A percentile compares a stretch with the other conserved stretches of the same genome.
phyloP scores from a whole-genome alignment of 2,888 invertebrate species.

The Brachyptera putata region DNA sequence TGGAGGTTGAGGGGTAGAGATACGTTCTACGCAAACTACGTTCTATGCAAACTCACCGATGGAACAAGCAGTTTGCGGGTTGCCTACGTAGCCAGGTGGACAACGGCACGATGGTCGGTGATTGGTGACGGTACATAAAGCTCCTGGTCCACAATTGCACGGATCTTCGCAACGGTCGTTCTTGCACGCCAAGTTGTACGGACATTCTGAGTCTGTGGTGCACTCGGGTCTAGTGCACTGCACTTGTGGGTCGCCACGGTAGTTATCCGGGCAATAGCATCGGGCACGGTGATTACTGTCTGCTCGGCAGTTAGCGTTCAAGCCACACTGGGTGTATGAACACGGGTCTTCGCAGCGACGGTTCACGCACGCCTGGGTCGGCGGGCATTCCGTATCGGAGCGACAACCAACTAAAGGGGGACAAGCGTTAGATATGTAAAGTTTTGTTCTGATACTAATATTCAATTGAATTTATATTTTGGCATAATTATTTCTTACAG shows the following conservation, averaged over 20 bases:
- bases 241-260: conserved; percentile 75
- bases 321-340: conserved; percentile 71
- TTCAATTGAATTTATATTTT: too few relatives aligned
- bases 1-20: too few relatives aligned
- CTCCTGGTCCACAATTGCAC: conserved; percentile 74
- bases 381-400: conserved; percentile 77
- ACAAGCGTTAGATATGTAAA: conserved; percentile 24
- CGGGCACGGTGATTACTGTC: conserved; percentile 72
- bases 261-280: conserved; percentile 71
- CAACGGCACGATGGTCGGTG: conserved; percentile 77
- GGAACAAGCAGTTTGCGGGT: conserved; percentile 65
- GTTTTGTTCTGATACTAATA: too few relatives aligned
- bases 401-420: conserved; percentile 70
- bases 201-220: conserved; percentile 68
- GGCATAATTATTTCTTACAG: too few relatives aligned
- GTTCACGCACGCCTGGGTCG: conserved; percentile 76
- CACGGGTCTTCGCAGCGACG: conserved; percentile 78
- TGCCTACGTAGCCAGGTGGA: conserved; percentile 75
- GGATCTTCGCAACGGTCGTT: conserved; percentile 77
- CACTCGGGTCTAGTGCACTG: conserved; percentile 76
- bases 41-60: conserved; percentile 52
- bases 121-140: conserved; percentile 70
- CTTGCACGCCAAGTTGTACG: conserved; percentile 71
- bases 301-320: conserved; percentile 70
- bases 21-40: too few relatives aligned